Conservation (phyloP, 2,797 vertebrate species). For the Nannoperca obscura region DNA sequence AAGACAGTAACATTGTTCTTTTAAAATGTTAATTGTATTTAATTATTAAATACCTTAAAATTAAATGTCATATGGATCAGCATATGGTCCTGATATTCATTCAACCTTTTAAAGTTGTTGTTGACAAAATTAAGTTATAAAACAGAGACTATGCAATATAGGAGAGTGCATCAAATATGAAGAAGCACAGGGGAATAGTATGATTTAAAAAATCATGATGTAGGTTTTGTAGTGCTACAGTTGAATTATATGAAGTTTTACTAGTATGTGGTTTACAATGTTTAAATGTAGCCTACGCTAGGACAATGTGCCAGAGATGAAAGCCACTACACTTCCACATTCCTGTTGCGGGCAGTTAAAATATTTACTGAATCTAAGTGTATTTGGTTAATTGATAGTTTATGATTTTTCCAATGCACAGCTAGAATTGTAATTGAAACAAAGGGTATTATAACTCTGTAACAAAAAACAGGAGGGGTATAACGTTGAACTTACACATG, state of each 20-base stretch:
- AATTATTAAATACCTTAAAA: constrained; percentile 16
- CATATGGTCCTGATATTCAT: constrained; percentile 5
- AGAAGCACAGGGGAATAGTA: neutral
- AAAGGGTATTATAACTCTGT: neutral
- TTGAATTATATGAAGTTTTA: neutral
- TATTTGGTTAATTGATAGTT: neutral
- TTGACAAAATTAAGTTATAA: constrained; percentile 4
- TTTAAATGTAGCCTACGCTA: neutral
- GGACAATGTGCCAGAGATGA: neutral
- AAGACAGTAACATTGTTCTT: neutral
- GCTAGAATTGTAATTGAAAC: neutral
- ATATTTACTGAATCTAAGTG: neutral
- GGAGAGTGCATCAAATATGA: neutral
- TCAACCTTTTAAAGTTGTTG: neutral
- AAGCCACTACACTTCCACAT: neutral
- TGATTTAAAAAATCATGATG: neutral
- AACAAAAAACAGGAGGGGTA: neutral
- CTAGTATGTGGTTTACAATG: neutral
- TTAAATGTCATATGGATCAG: constrained; percentile 32
- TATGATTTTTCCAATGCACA: neutral
- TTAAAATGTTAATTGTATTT: constrained; percentile 27
- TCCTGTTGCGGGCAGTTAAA: neutral
- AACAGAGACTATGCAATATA: neutral
- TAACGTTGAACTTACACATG: neutral
- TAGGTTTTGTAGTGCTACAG: neutral